Percentiles rank a stretch among this genome's conserved stretches.
These are phyloP conservation scores for Antheraea pernyi DNA, from an alignment of 1,140 invertebrate species.

Conservation along the genomic window DNA sequence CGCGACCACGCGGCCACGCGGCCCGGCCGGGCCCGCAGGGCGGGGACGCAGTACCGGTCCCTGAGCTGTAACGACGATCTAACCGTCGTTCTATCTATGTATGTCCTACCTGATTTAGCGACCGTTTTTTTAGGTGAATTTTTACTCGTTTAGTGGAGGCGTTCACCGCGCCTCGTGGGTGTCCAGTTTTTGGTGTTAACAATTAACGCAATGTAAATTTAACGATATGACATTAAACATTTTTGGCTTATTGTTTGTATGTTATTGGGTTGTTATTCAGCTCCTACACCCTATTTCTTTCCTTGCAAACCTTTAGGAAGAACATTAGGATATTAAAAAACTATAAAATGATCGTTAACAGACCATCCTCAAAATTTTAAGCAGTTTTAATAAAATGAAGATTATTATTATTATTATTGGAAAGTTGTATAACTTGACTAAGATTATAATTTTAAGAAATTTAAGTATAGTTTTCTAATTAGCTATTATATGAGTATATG, in stretches of 20 bases:
- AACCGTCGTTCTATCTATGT: conserved; percentile 43
- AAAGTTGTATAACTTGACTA: too few species aligned
- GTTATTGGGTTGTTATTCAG: conserved; percentile 60
- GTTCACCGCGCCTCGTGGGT: conserved; percentile 46
- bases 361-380: too few species aligned
- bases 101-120: conserved; percentile 67
- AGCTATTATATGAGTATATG: too few species aligned
- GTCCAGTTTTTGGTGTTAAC: conserved; percentile 70
- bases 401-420: too few species aligned
- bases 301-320: too few species aligned
- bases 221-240: conserved; percentile 77
- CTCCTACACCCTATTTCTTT: not conserved
- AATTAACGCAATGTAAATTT: conserved; percentile 75
- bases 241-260: conserved; percentile 78
- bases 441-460: too few species aligned
- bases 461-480: too few species aligned
- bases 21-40: conserved; percentile 67
- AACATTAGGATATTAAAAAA: too few species aligned
- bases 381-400: too few species aligned
- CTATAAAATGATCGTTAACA: too few species aligned
- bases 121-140: conserved; percentile 73
- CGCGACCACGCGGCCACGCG: conserved; percentile 83
- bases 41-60: conserved; percentile 76
- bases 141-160: conserved; percentile 68
- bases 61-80: conserved; percentile 24